A percentile compares a stretch with the other conserved stretches of the same genome.
phyloP scores from a whole-genome alignment of 2,113 vertebrate genomes.

The Turdus rufiventris region DNA sequence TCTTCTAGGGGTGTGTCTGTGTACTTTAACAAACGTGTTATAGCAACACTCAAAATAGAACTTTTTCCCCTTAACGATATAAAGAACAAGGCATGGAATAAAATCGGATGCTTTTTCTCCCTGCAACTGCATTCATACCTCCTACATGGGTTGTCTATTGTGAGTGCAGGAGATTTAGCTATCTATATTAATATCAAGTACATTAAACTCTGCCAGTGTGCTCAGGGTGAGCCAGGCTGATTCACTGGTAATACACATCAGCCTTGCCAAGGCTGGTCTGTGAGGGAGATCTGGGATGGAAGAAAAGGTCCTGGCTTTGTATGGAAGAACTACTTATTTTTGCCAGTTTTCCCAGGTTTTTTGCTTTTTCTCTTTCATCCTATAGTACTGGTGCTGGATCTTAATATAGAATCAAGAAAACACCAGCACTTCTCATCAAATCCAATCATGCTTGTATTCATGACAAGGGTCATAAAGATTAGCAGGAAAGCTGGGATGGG shows the following conservation, averaged over 20 bases:
- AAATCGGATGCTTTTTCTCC: background rate
- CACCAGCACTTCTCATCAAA: background rate
- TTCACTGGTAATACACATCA: background rate
- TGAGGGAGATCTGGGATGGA: background rate
- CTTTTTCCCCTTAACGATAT: background rate
- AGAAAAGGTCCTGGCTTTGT: background rate
- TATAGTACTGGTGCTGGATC: background rate
- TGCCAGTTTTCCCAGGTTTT: background rate
- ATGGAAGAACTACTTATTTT: background rate
- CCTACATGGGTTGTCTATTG: background rate
- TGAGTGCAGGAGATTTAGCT: background rate
- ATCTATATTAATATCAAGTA: background rate
- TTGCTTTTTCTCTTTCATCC: background rate
- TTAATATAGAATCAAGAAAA: background rate
- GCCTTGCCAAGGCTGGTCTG: background rate
- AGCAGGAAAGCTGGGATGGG: background rate
- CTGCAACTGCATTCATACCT: background rate
- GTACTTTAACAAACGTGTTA: background rate
- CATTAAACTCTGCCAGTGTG: background rate
- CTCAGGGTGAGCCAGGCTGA: accelerated
- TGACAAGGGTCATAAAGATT: background rate
- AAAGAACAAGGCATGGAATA: background rate
- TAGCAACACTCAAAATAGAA: background rate
- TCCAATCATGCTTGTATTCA: background rate
- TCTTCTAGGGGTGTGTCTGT: background rate